phyloP scores from a whole-genome alignment of 2,797 vertebrate genomes.

The Brachyrhaphis roseni region DNA sequence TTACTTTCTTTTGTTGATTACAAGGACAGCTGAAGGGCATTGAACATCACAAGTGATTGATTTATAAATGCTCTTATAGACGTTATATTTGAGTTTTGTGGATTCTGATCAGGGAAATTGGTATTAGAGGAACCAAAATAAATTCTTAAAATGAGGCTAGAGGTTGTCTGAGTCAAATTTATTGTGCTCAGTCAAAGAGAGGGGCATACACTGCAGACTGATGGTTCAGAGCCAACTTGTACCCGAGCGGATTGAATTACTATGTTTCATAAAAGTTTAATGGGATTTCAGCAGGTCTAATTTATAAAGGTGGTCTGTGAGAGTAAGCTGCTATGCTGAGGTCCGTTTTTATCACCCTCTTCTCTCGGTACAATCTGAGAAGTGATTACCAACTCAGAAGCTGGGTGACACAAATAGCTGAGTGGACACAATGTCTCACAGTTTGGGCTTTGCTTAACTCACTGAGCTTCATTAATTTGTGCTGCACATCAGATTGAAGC shows the following conservation, averaged over 20 bases:
- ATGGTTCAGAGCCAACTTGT: conserved; percentile 57
- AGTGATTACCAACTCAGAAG: conserved; percentile 36
- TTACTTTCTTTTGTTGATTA: neutral
- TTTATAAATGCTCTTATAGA: conserved; percentile 6
- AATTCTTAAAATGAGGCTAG: conserved; percentile 31
- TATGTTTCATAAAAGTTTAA: conserved; percentile 77
- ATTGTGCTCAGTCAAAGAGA: conserved; percentile 57
- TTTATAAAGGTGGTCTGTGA: conserved; percentile 60
- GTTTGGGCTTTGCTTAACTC: conserved; percentile 55
- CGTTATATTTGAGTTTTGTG: conserved; percentile 1
- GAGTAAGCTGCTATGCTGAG: conserved; percentile 33
- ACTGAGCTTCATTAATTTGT: conserved; percentile 30
- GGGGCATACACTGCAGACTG: conserved; percentile 53
- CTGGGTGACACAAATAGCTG: conserved; percentile 59
- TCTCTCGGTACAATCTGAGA: conserved; percentile 31
- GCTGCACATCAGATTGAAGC: conserved; percentile 41
- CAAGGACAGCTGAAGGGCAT: neutral
- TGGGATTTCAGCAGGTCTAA: conserved; percentile 67
- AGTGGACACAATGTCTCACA: conserved; percentile 62
- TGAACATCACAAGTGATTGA: neutral
- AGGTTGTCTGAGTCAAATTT: conserved; percentile 56
- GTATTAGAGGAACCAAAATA: conserved; percentile 27
- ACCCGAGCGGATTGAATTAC: conserved; percentile 74
- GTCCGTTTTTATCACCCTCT: conserved; percentile 38
- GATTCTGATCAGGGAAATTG: conserved; percentile 4